Evolutionary conservation across 2,113 vertebrate species (phyloP).

Genomic region (Pelodiscus sinensis): DNA sequence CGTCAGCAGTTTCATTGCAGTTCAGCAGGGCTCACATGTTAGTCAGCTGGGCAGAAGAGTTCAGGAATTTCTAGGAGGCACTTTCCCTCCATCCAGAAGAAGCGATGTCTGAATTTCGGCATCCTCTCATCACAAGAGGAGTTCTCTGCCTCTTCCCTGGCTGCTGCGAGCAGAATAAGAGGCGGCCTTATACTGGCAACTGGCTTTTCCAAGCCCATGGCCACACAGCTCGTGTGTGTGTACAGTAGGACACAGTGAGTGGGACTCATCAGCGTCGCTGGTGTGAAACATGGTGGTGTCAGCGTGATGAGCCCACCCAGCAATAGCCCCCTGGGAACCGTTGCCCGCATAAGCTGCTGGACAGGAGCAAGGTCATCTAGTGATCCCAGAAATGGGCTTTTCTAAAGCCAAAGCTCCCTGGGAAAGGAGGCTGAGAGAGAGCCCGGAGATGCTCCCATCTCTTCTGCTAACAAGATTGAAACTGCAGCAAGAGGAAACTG

Average conservation of each 20-base stretch:
- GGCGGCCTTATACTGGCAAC: background rate
- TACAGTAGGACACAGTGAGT: background rate
- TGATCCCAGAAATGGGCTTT: background rate
- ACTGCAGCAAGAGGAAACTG: background rate
- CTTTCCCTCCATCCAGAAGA: background rate
- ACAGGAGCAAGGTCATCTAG: background rate
- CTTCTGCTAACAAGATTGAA: background rate
- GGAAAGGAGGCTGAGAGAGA: background rate
- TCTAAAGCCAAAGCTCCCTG: background rate
- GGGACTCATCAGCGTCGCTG: background rate
- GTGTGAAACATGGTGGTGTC: background rate
- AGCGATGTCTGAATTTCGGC: background rate
- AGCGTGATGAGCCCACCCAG: background rate
- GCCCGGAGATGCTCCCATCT: background rate
- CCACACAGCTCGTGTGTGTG: background rate
- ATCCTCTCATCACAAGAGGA: background rate
- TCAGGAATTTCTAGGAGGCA: background rate
- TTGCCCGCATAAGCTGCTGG: background rate
- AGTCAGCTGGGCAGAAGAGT: background rate
- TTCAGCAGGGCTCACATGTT: background rate
- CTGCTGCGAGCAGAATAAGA: background rate
- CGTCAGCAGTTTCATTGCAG: background rate
- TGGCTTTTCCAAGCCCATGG: background rate
- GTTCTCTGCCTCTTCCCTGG: background rate
- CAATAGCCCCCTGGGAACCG: background rate